Evolutionary conservation across 2,888 invertebrate genomes (phyloP).

Genomic region (Caenorhabditis becei): DNA sequence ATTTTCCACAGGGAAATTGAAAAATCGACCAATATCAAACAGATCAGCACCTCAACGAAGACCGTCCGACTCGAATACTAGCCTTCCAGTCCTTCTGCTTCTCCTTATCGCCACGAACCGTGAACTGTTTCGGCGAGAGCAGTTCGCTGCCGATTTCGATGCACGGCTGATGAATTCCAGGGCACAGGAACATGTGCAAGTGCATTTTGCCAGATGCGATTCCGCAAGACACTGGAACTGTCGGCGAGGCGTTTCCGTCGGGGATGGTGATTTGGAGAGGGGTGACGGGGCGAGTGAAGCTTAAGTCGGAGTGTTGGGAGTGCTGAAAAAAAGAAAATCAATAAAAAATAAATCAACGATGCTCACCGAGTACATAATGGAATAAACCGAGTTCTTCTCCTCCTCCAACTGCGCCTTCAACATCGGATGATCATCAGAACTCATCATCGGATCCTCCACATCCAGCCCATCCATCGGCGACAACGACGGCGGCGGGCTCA

Average conservation of each 20-base stretch:
- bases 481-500: conserved; percentile 34
- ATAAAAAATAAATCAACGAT: not conserved
- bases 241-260: conserved; percentile 40
- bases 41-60: conserved; percentile 64
- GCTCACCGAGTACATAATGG: conserved; percentile 49
- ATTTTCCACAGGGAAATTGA: no score
- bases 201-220: conserved; percentile 69
- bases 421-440: not conserved
- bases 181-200: conserved; percentile 81
- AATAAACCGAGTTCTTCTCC: conserved; percentile 26
- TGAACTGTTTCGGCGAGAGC: conserved; percentile 82
- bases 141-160: conserved; percentile 81
- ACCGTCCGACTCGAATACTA: conserved; percentile 81
- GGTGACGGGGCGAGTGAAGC: conserved; percentile 27
- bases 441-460: not conserved
- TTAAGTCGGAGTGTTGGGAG: conserved; percentile 14
- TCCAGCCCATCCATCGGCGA: conserved; percentile 8
- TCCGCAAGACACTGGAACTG: conserved; percentile 73
- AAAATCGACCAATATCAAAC: no score
- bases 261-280: conserved; percentile 46
- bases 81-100: conserved; percentile 83
- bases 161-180: conserved; percentile 82
- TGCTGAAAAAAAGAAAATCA: conserved; percentile 15
- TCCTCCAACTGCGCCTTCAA: conserved; percentile 10
- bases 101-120: conserved; percentile 82